A percentile compares a stretch with the other conserved stretches of the same genome.
These are phyloP conservation scores for Miichthys miiuy DNA, from an alignment of 2,797 vertebrate species.

Conservation along the genomic window DNA sequence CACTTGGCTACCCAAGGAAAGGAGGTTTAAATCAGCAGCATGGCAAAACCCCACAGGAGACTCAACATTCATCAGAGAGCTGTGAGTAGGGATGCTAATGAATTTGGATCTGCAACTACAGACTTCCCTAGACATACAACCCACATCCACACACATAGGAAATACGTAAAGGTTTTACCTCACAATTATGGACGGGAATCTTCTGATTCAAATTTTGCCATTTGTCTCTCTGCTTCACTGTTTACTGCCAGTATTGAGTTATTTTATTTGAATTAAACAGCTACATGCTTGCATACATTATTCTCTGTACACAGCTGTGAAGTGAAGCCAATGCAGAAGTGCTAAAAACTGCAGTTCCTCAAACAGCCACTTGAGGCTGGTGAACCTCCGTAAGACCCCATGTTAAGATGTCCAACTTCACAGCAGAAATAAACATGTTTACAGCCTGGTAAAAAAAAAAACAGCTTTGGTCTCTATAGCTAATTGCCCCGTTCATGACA, in stretches of 20 bases:
- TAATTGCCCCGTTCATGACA: too few species aligned
- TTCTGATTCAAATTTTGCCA: neutral
- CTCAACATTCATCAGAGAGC: conserved; percentile 59
- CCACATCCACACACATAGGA: conserved; percentile 13
- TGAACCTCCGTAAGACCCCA: too few species aligned
- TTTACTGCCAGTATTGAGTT: neutral
- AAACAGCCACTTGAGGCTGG: too few species aligned
- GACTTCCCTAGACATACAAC: neutral
- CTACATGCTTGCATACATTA: neutral
- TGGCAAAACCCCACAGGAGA: conserved; percentile 39
- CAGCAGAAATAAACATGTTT: too few species aligned
- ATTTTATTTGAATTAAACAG: neutral
- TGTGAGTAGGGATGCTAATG: conserved; percentile 46
- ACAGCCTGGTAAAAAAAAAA: too few species aligned
- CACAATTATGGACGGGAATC: neutral
- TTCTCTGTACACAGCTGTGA: neutral
- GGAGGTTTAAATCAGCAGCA: conserved; percentile 53
- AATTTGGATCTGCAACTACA: conserved; percentile 46
- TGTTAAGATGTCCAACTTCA: too few species aligned
- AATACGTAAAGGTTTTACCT: neutral
- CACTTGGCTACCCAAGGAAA: conserved; percentile 14
- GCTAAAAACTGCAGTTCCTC: too few species aligned
- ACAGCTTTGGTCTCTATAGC: too few species aligned
- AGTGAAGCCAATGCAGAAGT: too few species aligned
- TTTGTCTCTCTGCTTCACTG: neutral